Percentiles rank a stretch among this genome's conserved stretches.
phyloP scores from a whole-genome alignment of 1,140 invertebrate species.

The Apis laboriosa region DNA sequence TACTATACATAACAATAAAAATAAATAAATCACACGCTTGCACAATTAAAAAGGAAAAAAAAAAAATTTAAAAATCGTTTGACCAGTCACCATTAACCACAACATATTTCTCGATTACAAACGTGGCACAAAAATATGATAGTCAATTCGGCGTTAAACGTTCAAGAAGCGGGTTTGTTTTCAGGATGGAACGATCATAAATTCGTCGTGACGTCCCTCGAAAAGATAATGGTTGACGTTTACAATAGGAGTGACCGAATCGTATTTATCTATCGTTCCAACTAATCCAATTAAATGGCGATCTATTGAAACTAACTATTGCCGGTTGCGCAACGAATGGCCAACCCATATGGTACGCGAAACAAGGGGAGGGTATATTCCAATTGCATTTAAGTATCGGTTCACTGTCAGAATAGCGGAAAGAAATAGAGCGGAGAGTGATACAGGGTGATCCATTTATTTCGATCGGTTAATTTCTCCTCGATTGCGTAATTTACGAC shows the following conservation, averaged over 20 bases:
- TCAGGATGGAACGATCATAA: not conserved
- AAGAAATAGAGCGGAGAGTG: not conserved
- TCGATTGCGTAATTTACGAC: too few species aligned
- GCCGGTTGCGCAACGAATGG: slow-evolving; percentile 7
- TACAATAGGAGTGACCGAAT: slow-evolving; percentile 39
- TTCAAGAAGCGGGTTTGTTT: not conserved
- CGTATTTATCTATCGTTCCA: slow-evolving; percentile 24
- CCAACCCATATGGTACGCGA: slow-evolving; percentile 11
- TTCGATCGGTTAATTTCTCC: not conserved
- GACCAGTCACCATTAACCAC: slow-evolving; percentile 40
- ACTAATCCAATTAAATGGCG: slow-evolving; percentile 45
- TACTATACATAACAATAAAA: not conserved
- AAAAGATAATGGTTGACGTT: slow-evolving; percentile 23
- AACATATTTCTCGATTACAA: slow-evolving; percentile 2
- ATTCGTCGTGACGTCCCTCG: not conserved
- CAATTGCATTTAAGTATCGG: not conserved
- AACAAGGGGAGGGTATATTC: not conserved
- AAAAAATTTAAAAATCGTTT: not conserved
- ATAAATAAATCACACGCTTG: not conserved
- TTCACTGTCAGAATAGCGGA: not conserved
- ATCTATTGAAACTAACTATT: slow-evolving; percentile 47
- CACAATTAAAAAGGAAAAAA: not conserved
- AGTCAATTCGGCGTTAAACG: not conserved
- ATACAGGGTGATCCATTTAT: not conserved
- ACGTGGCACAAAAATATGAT: not conserved